A percentile compares a stretch with the other conserved stretches of the same genome.
Conservation (phyloP, 2,797 vertebrate species). For the Otolemur crassicaudatus region DNA sequence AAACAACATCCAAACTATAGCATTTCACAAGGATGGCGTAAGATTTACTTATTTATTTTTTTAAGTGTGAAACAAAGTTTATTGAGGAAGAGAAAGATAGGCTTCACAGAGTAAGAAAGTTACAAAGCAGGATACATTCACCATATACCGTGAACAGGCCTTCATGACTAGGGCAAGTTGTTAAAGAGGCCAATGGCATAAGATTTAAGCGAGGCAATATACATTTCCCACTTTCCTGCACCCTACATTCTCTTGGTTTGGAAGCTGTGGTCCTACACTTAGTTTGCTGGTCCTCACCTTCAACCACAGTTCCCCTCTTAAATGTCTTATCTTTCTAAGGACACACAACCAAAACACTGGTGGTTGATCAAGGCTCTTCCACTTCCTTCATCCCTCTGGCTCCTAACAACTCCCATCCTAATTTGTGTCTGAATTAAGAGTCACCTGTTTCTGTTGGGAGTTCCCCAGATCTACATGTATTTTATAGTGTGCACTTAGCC, state of each 20-base stretch:
- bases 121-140: too few relatives aligned
- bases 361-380: neutral
- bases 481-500: neutral
- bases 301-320: too few relatives aligned
- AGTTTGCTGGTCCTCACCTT: neutral
- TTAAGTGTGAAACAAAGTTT: too few relatives aligned
- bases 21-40: neutral
- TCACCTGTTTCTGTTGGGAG: neutral
- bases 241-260: neutral
- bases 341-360: neutral
- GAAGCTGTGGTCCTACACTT: neutral
- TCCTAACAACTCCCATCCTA: neutral
- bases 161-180: too few relatives aligned
- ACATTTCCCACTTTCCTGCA: neutral
- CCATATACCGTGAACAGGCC: too few relatives aligned
- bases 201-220: neutral
- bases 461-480: neutral
- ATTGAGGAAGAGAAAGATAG: too few relatives aligned
- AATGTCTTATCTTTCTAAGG: neutral
- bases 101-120: too few relatives aligned
- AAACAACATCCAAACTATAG: neutral
- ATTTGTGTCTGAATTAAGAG: neutral
- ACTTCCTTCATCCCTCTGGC: neutral
- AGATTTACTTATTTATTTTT: neutral
- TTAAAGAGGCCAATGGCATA: too few relatives aligned